Evolutionary conservation across 2,113 vertebrate species (phyloP), one percentile per base, ranked within the genome.

Genomic region (Cheilinus undulatus): DNA sequence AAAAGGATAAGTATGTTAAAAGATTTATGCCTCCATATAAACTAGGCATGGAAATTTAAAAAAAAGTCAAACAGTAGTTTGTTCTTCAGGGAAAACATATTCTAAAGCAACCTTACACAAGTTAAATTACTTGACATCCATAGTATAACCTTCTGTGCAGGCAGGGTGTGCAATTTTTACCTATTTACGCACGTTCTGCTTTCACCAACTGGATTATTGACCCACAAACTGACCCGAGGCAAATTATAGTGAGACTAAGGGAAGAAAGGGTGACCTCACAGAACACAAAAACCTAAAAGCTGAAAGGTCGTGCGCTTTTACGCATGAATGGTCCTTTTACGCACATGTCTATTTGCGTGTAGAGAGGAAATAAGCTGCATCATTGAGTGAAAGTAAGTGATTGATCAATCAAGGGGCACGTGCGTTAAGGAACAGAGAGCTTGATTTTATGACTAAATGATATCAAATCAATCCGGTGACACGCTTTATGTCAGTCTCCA

Each of bases 291-390:
- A 67, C 17, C 65, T 58, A 30, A 36, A 63, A 27, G 68, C 38
- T 67, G 73, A 84, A 76, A 28, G 26, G 32, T 34, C 22, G 54
- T 34, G 83, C 71, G 63, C 73, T 80, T 86, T 88, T 86, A 80
- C 78, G 80, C 90, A 73, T 78, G 78, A 69, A 78, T 62, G 53
- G 19, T 19, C 36, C 69, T 76, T 86, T 88, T 78, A 76, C 70
- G 51, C 87, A 69, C 66, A 64, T 3, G 20, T 10, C 45, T 34
- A 28, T 50, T 54, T 43, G 27, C 26, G 1, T 42, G 64, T 69
- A 40, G 54, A 38, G 56, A 67, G 1, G 12, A 52, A 73, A 48
- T 38, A 11, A 3, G 11, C 34, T n/a, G 38, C 27, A 42, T 3
- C 5, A 22, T 2, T 22, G 34, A 58, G 4, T 42, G 49, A 13